Percentiles rank a stretch among this genome's conserved stretches.
phyloP scores from a whole-genome alignment of 1,140 invertebrate species.

The Maniola jurtina region DNA sequence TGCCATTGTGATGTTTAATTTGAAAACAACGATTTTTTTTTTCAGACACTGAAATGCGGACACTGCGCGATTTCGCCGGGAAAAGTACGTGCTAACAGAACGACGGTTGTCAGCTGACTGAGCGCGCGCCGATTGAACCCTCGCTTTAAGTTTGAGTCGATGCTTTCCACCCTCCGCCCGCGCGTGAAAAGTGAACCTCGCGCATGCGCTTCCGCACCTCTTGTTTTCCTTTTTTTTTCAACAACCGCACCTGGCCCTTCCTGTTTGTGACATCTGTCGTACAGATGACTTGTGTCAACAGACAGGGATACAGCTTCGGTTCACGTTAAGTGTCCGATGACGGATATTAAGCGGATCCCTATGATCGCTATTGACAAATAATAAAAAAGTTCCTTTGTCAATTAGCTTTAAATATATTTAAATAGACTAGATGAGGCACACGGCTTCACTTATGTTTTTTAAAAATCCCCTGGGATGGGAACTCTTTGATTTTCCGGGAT shows the following conservation, averaged over 20 bases:
- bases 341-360: constrained; percentile 40
- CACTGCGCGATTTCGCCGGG: constrained; percentile 55
- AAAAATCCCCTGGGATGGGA: too few relatives aligned
- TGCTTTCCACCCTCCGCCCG: constrained; percentile 69
- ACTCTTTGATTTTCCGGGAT: too few relatives aligned
- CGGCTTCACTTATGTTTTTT: too few relatives aligned
- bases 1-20: constrained; percentile 77
- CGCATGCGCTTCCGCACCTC: constrained; percentile 64
- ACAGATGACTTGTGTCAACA: constrained; percentile 56
- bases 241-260: constrained; percentile 42
- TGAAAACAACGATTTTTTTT: constrained; percentile 41
- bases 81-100: constrained; percentile 43
- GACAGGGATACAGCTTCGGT: constrained; percentile 43
- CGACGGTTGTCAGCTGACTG: constrained; percentile 71
- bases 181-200: constrained; percentile 57
- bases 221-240: constrained; percentile 49
- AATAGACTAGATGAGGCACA: background rate
- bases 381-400: background rate
- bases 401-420: background rate
- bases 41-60: constrained; percentile 53
- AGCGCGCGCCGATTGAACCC: constrained; percentile 65
- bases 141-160: constrained; percentile 64
- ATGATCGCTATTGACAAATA: background rate
- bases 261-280: constrained; percentile 45
- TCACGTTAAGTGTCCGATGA: constrained; percentile 42